Evolutionary conservation across 2,888 invertebrate species (phyloP).

Genomic region (Euclidia mi): DNA sequence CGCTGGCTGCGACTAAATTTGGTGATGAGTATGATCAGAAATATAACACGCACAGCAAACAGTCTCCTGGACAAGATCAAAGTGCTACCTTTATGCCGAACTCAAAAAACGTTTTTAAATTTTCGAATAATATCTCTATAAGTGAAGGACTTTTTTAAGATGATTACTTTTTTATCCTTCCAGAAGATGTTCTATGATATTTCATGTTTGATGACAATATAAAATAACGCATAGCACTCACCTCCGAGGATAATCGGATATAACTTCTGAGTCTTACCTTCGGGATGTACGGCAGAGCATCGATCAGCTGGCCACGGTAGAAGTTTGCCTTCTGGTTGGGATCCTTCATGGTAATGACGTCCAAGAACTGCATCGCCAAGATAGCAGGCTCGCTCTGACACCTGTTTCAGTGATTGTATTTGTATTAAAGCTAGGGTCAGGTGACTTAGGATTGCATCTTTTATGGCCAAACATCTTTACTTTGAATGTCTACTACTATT

Average conservation of each 20-base stretch:
- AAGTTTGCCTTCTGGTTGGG: slow-evolving; percentile 96
- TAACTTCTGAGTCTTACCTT: slow-evolving; percentile 91
- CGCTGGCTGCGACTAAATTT: neutral
- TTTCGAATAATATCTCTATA: too few relatives aligned
- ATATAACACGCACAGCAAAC: slow-evolving; percentile 2
- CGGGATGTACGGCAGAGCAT: slow-evolving; percentile 96
- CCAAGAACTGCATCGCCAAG: slow-evolving; percentile 97
- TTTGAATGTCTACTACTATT: too few relatives aligned
- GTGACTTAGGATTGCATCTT: too few relatives aligned
- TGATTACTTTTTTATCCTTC: neutral
- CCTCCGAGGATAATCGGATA: slow-evolving; percentile 1
- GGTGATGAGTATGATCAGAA: neutral
- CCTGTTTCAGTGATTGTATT: slow-evolving; percentile 38
- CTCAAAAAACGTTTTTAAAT: too few relatives aligned
- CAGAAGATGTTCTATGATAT: neutral
- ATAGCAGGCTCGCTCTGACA: slow-evolving; percentile 95
- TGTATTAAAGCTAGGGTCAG: neutral
- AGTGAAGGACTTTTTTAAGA: too few relatives aligned
- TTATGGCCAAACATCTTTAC: too few relatives aligned
- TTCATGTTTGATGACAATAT: neutral
- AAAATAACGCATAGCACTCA: slow-evolving; percentile 10
- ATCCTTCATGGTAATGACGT: slow-evolving; percentile 98
- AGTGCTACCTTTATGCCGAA: too few relatives aligned
- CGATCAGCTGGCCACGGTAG: slow-evolving; percentile 96
- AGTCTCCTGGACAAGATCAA: neutral